Evolutionary conservation across 2,888 invertebrate species (phyloP), one percentile per base, ranked within the genome.

Genomic region (Rhaphigaster nebulosa): DNA sequence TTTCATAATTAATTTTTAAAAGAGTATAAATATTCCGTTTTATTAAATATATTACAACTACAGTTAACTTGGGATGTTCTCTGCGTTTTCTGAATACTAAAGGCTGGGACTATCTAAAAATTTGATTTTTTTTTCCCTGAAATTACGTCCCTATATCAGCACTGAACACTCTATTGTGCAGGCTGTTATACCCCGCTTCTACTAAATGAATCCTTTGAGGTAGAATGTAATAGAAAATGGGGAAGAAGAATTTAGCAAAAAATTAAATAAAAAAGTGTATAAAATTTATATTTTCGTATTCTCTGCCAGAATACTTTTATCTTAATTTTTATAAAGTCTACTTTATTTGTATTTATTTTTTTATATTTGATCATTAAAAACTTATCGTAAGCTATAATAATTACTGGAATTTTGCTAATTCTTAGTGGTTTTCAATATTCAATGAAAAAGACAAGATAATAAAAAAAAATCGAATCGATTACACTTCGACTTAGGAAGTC

Each of bases 91-190:
- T 38, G 70, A 76, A 76, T 76, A 76, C 34, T 76, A 38, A 38
- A 38, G 38, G 70, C 70, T 38, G 34, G 34, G 15, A 29, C 5
- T 20, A 13, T 29, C 15, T 20, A 76, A 76, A 76, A 76, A 76
- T 76, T 76, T 38, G 70, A 76, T 76, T 76, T 76, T 76, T 76
- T 34, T n/a, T n/a, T n/a, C 38, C 70, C 38, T 76, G 70, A 76
- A 76, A 38, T 76, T 76, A 76, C 70, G 34, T 0, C 38, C 34
- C 38, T 38, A 76, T 76, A 76, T 76, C 70, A 76, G 70, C 12
- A 34, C 6, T 76, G 70, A 76, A 76, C 70, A 76, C 70, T 76
- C 70, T 38, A 76, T 76, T 76, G 70, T 76, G 70, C 38, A 5
- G 34, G 38, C 70, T 76, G 70, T 3, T 38, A 6, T 1, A 38